Conservation (phyloP, 2,113 vertebrate species). For the Leucosticte australis region DNA sequence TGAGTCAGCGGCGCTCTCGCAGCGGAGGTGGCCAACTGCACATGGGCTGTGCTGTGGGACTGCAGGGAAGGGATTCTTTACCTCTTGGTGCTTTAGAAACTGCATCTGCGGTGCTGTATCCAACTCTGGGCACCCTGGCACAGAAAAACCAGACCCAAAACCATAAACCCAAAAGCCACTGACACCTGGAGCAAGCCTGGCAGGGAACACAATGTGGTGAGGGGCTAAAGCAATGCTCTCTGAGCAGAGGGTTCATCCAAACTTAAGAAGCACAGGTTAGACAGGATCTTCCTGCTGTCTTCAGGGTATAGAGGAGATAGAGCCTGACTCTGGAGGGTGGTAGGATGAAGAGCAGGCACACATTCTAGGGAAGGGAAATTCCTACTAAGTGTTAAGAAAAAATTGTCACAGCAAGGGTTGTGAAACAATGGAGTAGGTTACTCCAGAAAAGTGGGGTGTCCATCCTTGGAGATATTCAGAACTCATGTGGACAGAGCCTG, state of each 20-base stretch:
- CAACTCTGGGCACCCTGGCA: neutral
- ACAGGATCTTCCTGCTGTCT: neutral
- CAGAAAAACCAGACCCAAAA: rapidly evolving
- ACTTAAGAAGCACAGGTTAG: neutral
- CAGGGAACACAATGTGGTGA: neutral
- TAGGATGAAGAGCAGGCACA: neutral
- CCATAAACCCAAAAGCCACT: neutral
- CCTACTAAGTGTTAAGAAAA: neutral
- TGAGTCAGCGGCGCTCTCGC: neutral
- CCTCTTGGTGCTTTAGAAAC: neutral
- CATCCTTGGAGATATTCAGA: neutral
- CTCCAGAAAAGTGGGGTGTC: neutral
- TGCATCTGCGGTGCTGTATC: neutral
- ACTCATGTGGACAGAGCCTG: neutral
- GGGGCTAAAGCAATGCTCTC: neutral
- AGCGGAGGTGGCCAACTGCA: rapidly evolving
- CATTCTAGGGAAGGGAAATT: neutral
- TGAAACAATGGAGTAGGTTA: neutral
- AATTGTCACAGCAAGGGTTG: neutral
- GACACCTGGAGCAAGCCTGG: neutral
- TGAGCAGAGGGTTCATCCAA: neutral
- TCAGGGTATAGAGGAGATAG: neutral
- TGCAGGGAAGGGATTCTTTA: neutral
- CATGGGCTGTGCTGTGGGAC: neutral
- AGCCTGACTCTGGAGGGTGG: neutral